phyloP scores from a whole-genome alignment of 2,888 invertebrate species.

The Noctua janthina region DNA sequence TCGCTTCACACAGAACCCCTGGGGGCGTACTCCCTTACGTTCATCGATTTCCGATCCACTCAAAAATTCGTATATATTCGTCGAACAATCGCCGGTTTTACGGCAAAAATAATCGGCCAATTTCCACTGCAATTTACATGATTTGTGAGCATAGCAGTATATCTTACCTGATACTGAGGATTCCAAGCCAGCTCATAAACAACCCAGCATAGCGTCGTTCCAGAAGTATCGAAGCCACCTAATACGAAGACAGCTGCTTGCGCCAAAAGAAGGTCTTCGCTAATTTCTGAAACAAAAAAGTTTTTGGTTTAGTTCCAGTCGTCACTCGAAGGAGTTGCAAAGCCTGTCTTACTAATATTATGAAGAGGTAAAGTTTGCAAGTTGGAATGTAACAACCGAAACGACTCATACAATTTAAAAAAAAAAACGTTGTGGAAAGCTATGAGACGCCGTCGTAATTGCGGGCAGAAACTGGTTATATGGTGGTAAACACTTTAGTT shows the following conservation, averaged over 20 bases:
- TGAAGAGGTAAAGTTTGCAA: background rate
- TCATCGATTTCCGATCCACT: background rate
- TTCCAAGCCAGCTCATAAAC: slow-evolving; percentile 74
- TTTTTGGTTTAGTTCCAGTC: no score
- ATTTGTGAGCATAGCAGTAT: background rate
- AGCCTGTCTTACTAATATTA: background rate
- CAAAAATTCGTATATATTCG: background rate
- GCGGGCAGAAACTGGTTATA: background rate
- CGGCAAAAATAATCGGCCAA: background rate
- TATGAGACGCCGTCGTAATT: background rate
- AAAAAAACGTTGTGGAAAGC: background rate
- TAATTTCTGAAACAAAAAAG: slow-evolving; percentile 64
- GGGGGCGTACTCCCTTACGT: background rate
- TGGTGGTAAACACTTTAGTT: background rate
- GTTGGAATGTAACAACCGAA: background rate
- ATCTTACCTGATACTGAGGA: slow-evolving; percentile 72
- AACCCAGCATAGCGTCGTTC: slow-evolving; percentile 62
- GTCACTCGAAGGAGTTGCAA: background rate
- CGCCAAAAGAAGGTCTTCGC: slow-evolving; percentile 74
- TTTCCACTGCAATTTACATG: background rate
- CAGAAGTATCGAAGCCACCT: slow-evolving; percentile 77
- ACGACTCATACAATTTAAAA: background rate
- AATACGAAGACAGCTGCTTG: slow-evolving; percentile 76
- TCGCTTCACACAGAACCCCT: background rate
- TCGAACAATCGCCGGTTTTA: background rate